These are phyloP conservation scores for Pipa parva DNA, from an alignment of 2,113 vertebrate species.

Conservation along the genomic window DNA sequence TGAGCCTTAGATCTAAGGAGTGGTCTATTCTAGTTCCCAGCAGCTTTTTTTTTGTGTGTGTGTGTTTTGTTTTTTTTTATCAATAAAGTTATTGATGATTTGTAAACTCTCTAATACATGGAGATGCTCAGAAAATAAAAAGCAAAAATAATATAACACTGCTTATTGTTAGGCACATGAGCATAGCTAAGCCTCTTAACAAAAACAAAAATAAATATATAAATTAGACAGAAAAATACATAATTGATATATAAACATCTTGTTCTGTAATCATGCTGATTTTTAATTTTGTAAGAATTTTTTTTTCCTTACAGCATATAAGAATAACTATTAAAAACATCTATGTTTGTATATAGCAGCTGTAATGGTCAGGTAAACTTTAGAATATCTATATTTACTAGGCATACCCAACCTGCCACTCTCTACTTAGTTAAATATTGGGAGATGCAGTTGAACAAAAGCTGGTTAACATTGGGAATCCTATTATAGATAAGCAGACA, in stretches of 20 bases:
- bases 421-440: too few species aligned
- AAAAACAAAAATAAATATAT: constrained; percentile 59
- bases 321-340: constrained; percentile 20
- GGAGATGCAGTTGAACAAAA: too few species aligned
- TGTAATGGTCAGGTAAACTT: constrained; percentile 17
- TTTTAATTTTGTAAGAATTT: constrained; percentile 50
- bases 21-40: too few species aligned
- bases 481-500: too few species aligned
- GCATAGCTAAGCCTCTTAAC: constrained; percentile 39
- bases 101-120: background rate
- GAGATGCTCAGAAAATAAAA: too few species aligned
- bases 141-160: background rate
- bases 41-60: too few species aligned
- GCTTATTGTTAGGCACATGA: constrained; percentile 43
- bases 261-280: constrained; percentile 40
- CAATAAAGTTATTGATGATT: too few species aligned
- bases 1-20: too few species aligned
- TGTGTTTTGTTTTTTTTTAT: too few species aligned
- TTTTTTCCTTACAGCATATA: constrained; percentile 43
- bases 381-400: background rate
- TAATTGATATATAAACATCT: constrained; percentile 46
- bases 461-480: too few species aligned
- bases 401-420: background rate
- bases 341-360: constrained; percentile 31
- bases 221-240: constrained; percentile 56